Conservation (phyloP, 2,888 invertebrate genomes). For the Sarcophaga rosellei region DNA sequence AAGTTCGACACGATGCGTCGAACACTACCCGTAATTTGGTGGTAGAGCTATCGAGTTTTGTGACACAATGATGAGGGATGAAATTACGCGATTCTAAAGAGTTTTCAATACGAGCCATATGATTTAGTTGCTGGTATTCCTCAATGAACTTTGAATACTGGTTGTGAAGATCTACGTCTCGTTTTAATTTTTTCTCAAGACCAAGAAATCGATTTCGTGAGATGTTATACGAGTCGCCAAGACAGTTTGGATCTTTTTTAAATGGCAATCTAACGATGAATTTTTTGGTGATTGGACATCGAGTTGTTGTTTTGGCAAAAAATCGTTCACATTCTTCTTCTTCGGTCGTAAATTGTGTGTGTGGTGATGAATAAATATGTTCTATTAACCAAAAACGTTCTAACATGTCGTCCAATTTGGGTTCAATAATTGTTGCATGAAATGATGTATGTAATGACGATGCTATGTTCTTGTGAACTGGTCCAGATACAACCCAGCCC, state of each 20-base stretch:
- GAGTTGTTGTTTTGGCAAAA: slow-evolving; percentile 27
- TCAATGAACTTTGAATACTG: slow-evolving; percentile 19
- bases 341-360: slow-evolving; percentile 17
- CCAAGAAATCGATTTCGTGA: slow-evolving; percentile 23
- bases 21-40: slow-evolving; percentile 39
- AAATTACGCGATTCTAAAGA: background rate
- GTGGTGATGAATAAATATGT: background rate
- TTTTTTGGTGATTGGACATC: slow-evolving; percentile 37
- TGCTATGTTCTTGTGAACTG: background rate
- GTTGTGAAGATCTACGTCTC: background rate
- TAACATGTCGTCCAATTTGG: no score
- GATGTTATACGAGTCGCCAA: slow-evolving; percentile 30
- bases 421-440: background rate
- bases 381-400: no score
- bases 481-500: slow-evolving; percentile 20
- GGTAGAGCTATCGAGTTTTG: slow-evolving; percentile 57
- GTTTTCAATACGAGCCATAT: background rate
- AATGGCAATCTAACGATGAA: slow-evolving; percentile 43
- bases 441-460: background rate
- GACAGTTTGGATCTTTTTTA: slow-evolving; percentile 16
- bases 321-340: slow-evolving; percentile 53
- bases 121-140: background rate
- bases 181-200: slow-evolving; percentile 2
- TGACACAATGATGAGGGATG: slow-evolving; percentile 50
- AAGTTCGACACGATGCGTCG: background rate